phyloP scores from a whole-genome alignment of 2,797 vertebrate species.

The Myioborus miniatus region DNA sequence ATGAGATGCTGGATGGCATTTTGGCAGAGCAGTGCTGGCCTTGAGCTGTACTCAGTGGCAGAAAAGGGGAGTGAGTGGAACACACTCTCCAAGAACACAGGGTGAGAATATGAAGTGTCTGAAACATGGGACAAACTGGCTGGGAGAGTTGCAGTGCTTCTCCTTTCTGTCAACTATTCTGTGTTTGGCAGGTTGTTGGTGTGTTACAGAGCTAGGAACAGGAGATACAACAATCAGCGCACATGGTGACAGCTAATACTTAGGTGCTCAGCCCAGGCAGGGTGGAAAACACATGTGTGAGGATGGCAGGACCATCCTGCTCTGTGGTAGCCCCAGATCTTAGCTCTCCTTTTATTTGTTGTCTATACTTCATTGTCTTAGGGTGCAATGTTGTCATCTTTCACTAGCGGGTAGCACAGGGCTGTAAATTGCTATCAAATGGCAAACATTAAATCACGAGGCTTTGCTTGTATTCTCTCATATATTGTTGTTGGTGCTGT shows the following conservation, averaged over 20 bases:
- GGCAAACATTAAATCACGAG: not conserved
- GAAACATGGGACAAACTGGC: not conserved
- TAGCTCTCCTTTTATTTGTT: not conserved
- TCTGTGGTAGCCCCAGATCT: not conserved
- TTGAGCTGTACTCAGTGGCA: not conserved
- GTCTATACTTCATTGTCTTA: not conserved
- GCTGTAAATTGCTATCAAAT: not conserved
- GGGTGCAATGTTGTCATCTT: not conserved
- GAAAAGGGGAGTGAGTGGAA: not conserved
- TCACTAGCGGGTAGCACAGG: not conserved
- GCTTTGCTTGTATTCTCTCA: not conserved
- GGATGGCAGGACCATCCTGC: not conserved
- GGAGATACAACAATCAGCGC: not conserved
- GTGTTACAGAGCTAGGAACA: not conserved
- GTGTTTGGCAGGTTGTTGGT: not conserved
- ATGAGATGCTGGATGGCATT: not conserved
- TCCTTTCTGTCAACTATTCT: not conserved
- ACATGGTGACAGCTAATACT: not conserved
- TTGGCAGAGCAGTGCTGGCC: not conserved
- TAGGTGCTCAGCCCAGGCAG: not conserved
- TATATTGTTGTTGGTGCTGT: not conserved
- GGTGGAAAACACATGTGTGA: not conserved
- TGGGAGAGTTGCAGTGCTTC: not conserved
- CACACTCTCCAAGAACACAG: not conserved
- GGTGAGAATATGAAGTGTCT: not conserved